Evolutionary conservation across 2,888 invertebrate genomes (phyloP).

Genomic region (Venustoraphidia nigricollis): DNA sequence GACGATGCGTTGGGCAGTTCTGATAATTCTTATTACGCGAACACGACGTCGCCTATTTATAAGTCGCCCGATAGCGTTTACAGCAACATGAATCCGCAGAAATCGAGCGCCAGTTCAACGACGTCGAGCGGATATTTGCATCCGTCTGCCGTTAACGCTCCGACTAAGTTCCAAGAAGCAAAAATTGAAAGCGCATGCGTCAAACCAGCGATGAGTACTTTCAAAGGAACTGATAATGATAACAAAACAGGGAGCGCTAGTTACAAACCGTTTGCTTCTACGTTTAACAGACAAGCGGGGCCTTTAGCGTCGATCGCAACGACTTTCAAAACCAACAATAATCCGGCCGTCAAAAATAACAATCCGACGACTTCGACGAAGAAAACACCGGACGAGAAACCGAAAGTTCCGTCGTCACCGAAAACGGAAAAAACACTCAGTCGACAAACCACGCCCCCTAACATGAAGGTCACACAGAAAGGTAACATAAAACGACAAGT

Average conservation of each 20-base stretch:
- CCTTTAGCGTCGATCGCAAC: slow-evolving; percentile 13
- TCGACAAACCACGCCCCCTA: slow-evolving; percentile 7
- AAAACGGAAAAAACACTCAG: not conserved
- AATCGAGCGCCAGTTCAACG: slow-evolving; percentile 41
- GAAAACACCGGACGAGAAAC: slow-evolving; percentile 10
- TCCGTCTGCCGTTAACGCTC: slow-evolving; percentile 55
- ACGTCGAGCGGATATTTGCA: slow-evolving; percentile 60
- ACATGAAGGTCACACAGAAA: slow-evolving; percentile 7
- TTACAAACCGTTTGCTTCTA: slow-evolving; percentile 15
- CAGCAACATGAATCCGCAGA: slow-evolving; percentile 40
- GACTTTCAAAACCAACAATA: slow-evolving; percentile 11
- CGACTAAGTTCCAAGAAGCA: slow-evolving; percentile 23
- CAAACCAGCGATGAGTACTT: slow-evolving; percentile 15
- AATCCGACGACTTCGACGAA: slow-evolving; percentile 11
- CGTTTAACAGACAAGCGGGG: slow-evolving; percentile 16
- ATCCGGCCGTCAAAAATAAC: slow-evolving; percentile 7
- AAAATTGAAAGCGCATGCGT: slow-evolving; percentile 12
- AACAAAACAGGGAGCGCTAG: slow-evolving; percentile 1
- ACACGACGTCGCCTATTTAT: slow-evolving; percentile 38
- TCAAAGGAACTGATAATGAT: slow-evolving; percentile 1
- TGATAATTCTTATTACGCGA: slow-evolving; percentile 36
- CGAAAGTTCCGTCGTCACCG: slow-evolving; percentile 4
- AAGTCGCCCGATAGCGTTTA: slow-evolving; percentile 46
- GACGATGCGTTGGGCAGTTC: slow-evolving; percentile 12
- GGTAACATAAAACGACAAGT: slow-evolving; percentile 16